A percentile compares a stretch with the other conserved stretches of the same genome.
Evolutionary conservation across 2,888 invertebrate species (phyloP).

Genomic region (Schizaphis graminum): DNA sequence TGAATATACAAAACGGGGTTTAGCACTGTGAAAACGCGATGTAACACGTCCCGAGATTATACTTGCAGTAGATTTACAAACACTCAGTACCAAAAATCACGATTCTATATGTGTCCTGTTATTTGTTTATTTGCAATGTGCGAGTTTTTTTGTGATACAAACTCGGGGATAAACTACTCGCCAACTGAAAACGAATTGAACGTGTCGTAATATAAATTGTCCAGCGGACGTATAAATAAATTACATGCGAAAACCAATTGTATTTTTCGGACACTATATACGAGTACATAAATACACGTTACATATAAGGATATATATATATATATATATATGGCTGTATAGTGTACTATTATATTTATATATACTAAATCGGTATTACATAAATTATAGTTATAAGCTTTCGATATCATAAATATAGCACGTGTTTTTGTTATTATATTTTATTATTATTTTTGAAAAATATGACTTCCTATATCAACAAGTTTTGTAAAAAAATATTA

Average conservation of each 20-base stretch:
- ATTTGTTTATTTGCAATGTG: not conserved
- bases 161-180: not conserved
- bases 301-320: not conserved
- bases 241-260: not conserved
- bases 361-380: not conserved
- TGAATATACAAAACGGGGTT: not conserved
- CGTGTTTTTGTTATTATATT: not conserved
- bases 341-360: not conserved
- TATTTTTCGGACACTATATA: conserved; percentile 13
- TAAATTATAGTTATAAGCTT: not conserved
- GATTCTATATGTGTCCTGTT: not conserved
- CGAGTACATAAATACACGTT: not conserved
- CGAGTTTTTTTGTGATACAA: not conserved
- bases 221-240: not conserved
- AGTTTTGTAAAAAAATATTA: conserved; percentile 34
- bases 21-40: not conserved
- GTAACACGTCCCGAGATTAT: conserved; percentile 4
- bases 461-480: conserved; percentile 24
- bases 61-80: not conserved
- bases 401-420: not conserved
- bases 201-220: conserved; percentile 5
- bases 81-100: not conserved
- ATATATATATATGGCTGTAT: not conserved
- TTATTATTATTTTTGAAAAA: conserved; percentile 15
- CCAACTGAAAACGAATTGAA: not conserved